Percentiles rank a stretch among this genome's conserved stretches.
These are phyloP conservation scores for Chanos chanos DNA, from an alignment of 2,797 vertebrate species.

Conservation along the genomic window DNA sequence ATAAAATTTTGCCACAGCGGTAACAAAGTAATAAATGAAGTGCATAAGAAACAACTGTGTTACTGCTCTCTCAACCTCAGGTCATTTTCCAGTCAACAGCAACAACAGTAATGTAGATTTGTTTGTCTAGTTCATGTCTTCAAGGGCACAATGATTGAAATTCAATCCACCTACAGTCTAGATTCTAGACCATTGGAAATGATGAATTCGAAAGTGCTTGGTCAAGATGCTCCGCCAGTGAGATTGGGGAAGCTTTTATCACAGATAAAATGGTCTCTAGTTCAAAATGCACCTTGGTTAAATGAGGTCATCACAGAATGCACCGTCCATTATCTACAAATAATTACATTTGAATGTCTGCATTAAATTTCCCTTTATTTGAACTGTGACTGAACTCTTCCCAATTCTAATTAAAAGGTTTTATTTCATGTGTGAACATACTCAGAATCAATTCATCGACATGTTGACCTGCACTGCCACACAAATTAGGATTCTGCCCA, in stretches of 20 bases:
- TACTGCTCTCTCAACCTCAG: too few species aligned
- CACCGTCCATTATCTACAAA: slow-evolving; percentile 24
- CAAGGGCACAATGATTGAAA: slow-evolving; percentile 32
- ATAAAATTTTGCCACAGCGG: too few species aligned
- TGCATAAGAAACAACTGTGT: neutral
- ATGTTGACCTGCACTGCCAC: slow-evolving; percentile 53
- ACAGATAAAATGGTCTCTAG: slow-evolving; percentile 2
- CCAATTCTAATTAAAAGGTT: slow-evolving; percentile 55
- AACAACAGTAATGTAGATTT: too few species aligned
- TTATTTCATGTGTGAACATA: slow-evolving; percentile 59
- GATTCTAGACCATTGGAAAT: slow-evolving; percentile 29
- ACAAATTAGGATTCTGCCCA: slow-evolving; percentile 44
- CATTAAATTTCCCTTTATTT: slow-evolving; percentile 45
- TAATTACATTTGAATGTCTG: slow-evolving; percentile 33
- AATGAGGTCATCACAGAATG: slow-evolving; percentile 1
- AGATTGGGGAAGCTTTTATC: slow-evolving; percentile 1
- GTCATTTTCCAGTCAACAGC: too few species aligned
- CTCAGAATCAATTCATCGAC: slow-evolving; percentile 55
- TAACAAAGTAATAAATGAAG: too few species aligned
- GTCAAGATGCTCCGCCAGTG: slow-evolving; percentile 34
- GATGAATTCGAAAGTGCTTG: slow-evolving; percentile 26
- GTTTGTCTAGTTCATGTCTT: too few species aligned
- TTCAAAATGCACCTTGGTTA: too few species aligned
- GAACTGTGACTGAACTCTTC: slow-evolving; percentile 48
- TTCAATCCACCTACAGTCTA: too few species aligned